These are phyloP conservation scores for Torymus auratus DNA, from an alignment of 2,888 invertebrate genomes.

Conservation along the genomic window DNA sequence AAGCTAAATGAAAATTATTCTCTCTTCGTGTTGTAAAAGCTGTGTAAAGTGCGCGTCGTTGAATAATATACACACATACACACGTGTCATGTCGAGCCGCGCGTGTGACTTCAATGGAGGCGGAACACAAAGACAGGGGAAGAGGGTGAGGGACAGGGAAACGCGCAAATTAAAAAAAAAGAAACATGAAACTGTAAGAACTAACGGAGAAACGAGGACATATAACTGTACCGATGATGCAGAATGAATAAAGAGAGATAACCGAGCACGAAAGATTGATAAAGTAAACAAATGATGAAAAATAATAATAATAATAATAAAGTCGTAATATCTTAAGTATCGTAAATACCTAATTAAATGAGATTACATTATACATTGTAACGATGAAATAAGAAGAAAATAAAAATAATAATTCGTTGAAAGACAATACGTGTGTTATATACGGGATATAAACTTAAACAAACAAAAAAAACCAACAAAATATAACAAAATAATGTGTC, in stretches of 20 bases:
- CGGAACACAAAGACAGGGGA: no score
- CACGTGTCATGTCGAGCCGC: neutral
- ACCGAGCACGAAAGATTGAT: slow-evolving; percentile 31
- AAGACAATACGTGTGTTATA: slow-evolving; percentile 71
- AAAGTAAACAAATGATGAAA: slow-evolving; percentile 43
- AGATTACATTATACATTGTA: slow-evolving; percentile 62
- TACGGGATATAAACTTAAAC: slow-evolving; percentile 61
- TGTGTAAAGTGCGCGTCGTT: slow-evolving; percentile 60
- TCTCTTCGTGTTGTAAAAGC: slow-evolving; percentile 69
- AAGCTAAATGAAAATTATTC: slow-evolving; percentile 64
- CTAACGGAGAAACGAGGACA: no score
- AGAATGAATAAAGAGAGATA: slow-evolving; percentile 42
- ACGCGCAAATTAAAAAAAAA: no score
- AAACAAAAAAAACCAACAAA: no score
- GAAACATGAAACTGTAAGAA: no score
- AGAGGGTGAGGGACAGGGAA: no score
- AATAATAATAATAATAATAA: slow-evolving; percentile 58
- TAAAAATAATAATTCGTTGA: slow-evolving; percentile 67
- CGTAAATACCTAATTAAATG: slow-evolving; percentile 67
- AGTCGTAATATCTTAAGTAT: slow-evolving; percentile 63
- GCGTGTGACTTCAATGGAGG: no score
- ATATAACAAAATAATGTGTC: no score
- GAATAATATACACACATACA: slow-evolving; percentile 22
- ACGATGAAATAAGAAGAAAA: slow-evolving; percentile 60
- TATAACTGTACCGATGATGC: no score